These are phyloP conservation scores for Notarius lentiginosus DNA, from an alignment of 2,113 vertebrate genomes.

Conservation along the genomic window DNA sequence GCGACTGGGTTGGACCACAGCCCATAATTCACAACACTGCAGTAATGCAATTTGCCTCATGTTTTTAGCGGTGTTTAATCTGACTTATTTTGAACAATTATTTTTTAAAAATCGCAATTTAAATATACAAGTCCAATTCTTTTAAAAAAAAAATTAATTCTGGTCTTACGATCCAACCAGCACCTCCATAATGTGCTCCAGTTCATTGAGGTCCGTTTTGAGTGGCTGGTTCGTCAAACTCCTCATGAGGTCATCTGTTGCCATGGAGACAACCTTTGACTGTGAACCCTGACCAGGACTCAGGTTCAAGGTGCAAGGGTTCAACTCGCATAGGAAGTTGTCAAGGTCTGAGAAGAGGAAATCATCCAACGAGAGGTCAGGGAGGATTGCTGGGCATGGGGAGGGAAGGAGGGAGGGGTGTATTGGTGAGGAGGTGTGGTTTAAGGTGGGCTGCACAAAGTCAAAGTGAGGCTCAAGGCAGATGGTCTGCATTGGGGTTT, in stretches of 20 bases:
- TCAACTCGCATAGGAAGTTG: constrained; percentile 89
- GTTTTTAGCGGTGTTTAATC: not conserved
- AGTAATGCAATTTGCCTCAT: not conserved
- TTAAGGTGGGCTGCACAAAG: constrained; percentile 71
- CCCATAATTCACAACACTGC: not conserved
- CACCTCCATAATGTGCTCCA: constrained; percentile 95
- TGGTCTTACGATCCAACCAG: constrained; percentile 84
- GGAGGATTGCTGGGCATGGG: constrained; percentile 73
- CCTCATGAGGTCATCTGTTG: constrained; percentile 85
- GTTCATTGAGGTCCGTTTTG: constrained; percentile 89
- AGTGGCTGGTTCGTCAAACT: constrained; percentile 86
- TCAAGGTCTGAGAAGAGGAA: constrained; percentile 90
- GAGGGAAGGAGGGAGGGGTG: not conserved
- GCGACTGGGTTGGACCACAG: not conserved
- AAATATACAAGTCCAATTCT: not conserved
- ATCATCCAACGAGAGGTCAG: constrained; percentile 88
- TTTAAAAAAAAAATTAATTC: no score
- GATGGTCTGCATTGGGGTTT: not conserved
- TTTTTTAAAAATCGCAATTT: constrained; percentile 9
- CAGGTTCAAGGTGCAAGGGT: constrained; percentile 74
- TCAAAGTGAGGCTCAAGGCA: constrained; percentile 59
- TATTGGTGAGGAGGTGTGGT: constrained; percentile 68
- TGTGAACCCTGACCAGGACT: constrained; percentile 64
- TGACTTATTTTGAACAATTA: not conserved
- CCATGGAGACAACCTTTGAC: constrained; percentile 81